Percentiles rank a stretch among this genome's conserved stretches.
Evolutionary conservation across 37 sponge, comb jelly and placozoan genomes (phyloP).

Genomic region (Ephydatia muelleri): DNA sequence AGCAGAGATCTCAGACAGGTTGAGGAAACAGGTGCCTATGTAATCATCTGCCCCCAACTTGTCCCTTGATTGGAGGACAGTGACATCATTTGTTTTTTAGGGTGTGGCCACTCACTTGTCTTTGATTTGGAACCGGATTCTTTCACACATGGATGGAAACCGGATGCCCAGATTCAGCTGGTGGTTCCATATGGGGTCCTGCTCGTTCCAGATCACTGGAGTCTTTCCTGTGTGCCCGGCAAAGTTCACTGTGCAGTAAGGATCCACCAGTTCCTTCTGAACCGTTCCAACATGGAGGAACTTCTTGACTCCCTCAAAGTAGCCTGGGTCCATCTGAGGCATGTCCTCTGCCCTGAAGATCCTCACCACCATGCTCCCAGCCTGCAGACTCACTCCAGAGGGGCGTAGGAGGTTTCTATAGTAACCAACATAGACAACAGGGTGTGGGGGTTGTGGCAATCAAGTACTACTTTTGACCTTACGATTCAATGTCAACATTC

Average conservation of each 20-base stretch:
- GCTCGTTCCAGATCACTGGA: slow-evolving; percentile 71
- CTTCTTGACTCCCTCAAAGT: slow-evolving; percentile 88
- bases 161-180: slow-evolving; percentile 92
- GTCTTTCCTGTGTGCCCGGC: slow-evolving; percentile 95
- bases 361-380: slow-evolving; percentile 80
- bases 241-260: slow-evolving; percentile 87
- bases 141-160: slow-evolving; percentile 80
- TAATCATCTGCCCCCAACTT: slow-evolving; percentile 86
- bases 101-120: slow-evolving; percentile 21
- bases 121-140: slow-evolving; percentile 26
- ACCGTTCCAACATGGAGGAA: slow-evolving; percentile 71
- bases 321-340: slow-evolving; percentile 90
- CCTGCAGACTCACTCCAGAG: slow-evolving; percentile 88
- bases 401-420: slow-evolving; percentile 94
- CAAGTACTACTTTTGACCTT: slow-evolving; percentile 19
- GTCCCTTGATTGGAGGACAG: slow-evolving; percentile 84
- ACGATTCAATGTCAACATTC: slow-evolving; percentile 94
- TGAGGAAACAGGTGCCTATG: slow-evolving; percentile 91
- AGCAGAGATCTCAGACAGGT: slow-evolving; percentile 82
- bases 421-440: not conserved
- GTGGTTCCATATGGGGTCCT: slow-evolving; percentile 92
- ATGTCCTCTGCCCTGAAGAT: slow-evolving; percentile 92
- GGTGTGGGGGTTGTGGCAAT: not conserved
- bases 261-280: slow-evolving; percentile 95
- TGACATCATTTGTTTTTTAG: too few relatives aligned